Base-by-base conservation (phyloP, 2,113 vertebrate genomes). In the Platysteira castanea region DNA sequence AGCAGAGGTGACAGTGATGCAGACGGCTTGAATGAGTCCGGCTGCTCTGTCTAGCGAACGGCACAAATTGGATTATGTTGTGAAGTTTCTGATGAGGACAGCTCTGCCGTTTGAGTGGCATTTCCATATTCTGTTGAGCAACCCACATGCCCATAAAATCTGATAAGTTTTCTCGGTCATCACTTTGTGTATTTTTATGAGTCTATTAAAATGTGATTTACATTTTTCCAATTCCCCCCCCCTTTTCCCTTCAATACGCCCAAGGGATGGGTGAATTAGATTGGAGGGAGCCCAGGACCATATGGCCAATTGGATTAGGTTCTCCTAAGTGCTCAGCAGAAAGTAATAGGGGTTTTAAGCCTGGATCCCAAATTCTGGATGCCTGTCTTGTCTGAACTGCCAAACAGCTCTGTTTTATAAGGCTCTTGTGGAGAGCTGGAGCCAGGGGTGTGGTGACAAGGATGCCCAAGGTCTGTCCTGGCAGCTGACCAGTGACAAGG, bases 191-290 rank as follows among this genome's bases (percentile, higher is more conserved):
- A 88, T 96, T 97, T 97, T 97, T 97, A 97, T 95, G 95, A 94
- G 95, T 96, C 95, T 94, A 96, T 96, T 97, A 97, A 96, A 97
- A 96, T 93, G 93, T 81, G 92, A 96, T 96, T 96, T 97, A 96
- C 95, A 96, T 96, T 95, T 96, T 96, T 97, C 88, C 95, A 88
- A 96, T 95, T 69, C 13, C 17, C 41, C 19, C 30, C 23, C 6
- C 1, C 39, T 39, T 70, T 83, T 63, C 79, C 90, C 71, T 81
- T 61, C 80, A 70, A 19, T 74, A 83, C 83, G 82, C 95, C 92
- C 95, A 75, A 77, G 95, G 87, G 95, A 95, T 1, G 50, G 82
- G 87, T 23, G 90, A 91, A 95, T 93, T 54, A 87, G 67, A 94
- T 92, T 95, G 92, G 92, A 96, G 92, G 90, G 91, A 95, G 90